Conservation (phyloP, 2,113 vertebrate genomes). For the Pseudorectes ferrugineus region DNA sequence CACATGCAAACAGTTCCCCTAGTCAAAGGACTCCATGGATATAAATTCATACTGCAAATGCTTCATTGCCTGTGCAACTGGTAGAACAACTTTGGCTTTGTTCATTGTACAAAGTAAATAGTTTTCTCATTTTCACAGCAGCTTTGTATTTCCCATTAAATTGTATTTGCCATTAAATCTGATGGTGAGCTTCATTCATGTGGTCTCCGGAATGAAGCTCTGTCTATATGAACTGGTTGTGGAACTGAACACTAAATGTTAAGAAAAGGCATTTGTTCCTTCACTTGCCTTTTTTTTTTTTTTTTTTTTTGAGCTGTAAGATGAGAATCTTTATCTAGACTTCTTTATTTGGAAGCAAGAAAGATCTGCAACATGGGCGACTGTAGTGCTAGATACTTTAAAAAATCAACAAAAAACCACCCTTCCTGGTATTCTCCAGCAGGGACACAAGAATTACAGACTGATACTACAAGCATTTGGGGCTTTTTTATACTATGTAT, state of each 20-base stretch:
- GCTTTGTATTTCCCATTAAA: constrained; percentile 3
- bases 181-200: background rate
- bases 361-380: background rate
- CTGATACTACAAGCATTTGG: background rate
- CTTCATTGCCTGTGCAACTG: background rate
- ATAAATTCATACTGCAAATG: constrained; percentile 1
- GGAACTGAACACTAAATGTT: background rate
- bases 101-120: background rate
- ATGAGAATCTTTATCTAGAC: background rate
- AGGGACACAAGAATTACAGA: background rate
- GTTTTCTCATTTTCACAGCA: background rate
- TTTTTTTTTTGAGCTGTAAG: background rate
- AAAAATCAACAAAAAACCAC: background rate
- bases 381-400: background rate
- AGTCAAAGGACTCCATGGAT: background rate
- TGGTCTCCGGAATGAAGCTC: background rate
- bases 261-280: background rate
- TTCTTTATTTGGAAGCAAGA: background rate
- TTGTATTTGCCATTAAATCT: constrained; percentile 5
- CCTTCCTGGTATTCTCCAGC: background rate
- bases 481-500: background rate
- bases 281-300: background rate
- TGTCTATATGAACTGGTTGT: background rate
- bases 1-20: background rate
- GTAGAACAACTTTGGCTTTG: constrained; percentile 13